These are phyloP conservation scores for Nezara viridula DNA, from an alignment of 2,888 invertebrate genomes.

Conservation along the genomic window DNA sequence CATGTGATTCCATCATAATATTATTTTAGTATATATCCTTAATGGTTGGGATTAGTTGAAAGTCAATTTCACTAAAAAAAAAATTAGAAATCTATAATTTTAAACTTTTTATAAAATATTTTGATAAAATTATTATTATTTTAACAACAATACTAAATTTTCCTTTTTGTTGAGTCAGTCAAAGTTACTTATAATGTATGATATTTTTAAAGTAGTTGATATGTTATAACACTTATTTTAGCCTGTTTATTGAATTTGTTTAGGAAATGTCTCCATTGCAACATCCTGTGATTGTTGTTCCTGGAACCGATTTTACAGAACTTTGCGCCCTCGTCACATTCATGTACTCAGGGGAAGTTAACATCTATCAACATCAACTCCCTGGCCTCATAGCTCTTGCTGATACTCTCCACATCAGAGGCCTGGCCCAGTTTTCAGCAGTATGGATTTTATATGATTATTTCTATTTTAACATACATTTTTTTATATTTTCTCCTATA, in stretches of 20 bases:
- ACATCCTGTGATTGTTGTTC: constrained; percentile 80
- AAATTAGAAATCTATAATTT: no score
- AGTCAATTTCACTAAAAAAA: no score
- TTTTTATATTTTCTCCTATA: no score
- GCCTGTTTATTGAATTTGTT: not conserved
- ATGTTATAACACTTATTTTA: not conserved
- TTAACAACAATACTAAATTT: no score
- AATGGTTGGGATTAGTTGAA: no score
- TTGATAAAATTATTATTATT: no score
- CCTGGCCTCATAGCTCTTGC: constrained; percentile 84
- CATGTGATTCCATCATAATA: no score
- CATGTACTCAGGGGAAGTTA: constrained; percentile 91
- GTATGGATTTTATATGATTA: constrained; percentile 71
- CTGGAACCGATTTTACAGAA: constrained; percentile 80
- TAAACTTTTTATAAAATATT: no score
- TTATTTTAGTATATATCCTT: no score
- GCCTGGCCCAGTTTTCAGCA: constrained; percentile 84
- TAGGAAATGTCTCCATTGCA: constrained; percentile 80
- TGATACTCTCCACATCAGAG: constrained; percentile 84
- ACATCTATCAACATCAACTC: constrained; percentile 84
- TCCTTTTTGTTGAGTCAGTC: no score
- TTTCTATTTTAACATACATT: not conserved
- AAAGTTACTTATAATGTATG: no score
- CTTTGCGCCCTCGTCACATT: constrained; percentile 84
- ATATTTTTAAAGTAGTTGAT: no score